Conservation (phyloP, 2,113 vertebrate genomes). For the Poeciliopsis retropinna region DNA sequence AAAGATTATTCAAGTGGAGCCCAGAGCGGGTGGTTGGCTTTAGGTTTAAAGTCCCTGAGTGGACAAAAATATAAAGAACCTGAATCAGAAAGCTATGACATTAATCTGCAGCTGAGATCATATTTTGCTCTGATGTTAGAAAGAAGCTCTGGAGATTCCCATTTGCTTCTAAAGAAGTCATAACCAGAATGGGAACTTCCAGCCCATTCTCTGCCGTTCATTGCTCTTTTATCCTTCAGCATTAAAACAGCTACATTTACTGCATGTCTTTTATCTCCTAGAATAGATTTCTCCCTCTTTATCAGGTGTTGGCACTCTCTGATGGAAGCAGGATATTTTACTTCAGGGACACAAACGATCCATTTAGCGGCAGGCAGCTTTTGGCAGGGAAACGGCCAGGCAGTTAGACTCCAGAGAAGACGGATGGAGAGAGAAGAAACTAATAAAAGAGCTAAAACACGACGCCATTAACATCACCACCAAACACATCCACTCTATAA, state of each 20-base stretch:
- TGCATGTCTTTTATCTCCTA: not conserved
- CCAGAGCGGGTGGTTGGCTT: too few relatives aligned
- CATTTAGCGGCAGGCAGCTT: slow-evolving; percentile 34
- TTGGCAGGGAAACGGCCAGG: slow-evolving; percentile 23
- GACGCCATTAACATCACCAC: not conserved
- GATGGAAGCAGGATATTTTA: slow-evolving; percentile 33
- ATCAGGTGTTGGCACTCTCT: not conserved
- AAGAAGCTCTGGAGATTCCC: slow-evolving; percentile 2
- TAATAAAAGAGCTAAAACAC: not conserved
- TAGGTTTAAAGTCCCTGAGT: too few relatives aligned
- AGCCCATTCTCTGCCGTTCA: slow-evolving; percentile 18
- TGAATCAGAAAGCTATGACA: too few relatives aligned
- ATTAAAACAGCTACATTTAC: slow-evolving; percentile 11
- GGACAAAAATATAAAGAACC: too few relatives aligned
- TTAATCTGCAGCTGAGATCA: too few relatives aligned
- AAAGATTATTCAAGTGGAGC: too few relatives aligned
- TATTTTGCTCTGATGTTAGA: too few relatives aligned
- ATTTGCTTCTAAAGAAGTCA: slow-evolving; percentile 11
- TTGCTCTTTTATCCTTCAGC: not conserved
- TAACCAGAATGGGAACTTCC: slow-evolving; percentile 16
- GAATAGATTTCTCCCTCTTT: slow-evolving; percentile 14
- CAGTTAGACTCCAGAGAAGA: slow-evolving; percentile 5
- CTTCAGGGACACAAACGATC: slow-evolving; percentile 23
- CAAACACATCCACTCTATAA: not conserved
- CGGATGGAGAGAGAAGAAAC: slow-evolving; percentile 45